A percentile compares a stretch with the other conserved stretches of the same genome.
Evolutionary conservation across 2,888 invertebrate species (phyloP).

Genomic region (Phasia obesa): DNA sequence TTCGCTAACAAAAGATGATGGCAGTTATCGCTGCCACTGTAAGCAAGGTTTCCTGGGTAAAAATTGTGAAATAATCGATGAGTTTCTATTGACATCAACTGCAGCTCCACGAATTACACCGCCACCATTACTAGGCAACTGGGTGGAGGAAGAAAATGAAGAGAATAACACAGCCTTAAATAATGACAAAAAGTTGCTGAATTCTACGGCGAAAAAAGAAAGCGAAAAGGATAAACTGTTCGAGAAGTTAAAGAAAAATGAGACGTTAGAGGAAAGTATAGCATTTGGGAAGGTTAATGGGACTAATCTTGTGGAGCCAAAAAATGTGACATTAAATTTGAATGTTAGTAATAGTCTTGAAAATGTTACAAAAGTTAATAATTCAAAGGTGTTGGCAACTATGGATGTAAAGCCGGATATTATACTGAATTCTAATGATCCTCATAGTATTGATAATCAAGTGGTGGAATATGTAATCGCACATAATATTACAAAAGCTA

Average conservation of each 20-base stretch:
- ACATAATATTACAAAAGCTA: no score
- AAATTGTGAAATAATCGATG: constrained; percentile 86
- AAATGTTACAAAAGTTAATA: not conserved
- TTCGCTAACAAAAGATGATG: constrained; percentile 90
- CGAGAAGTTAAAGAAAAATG: not conserved
- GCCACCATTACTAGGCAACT: constrained; percentile 71
- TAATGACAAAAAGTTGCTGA: constrained; percentile 23
- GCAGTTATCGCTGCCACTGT: constrained; percentile 89
- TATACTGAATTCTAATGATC: not conserved
- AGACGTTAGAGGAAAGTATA: not conserved
- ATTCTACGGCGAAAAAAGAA: not conserved
- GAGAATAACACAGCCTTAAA: not conserved
- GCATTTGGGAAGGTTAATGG: not conserved
- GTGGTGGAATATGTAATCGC: no score
- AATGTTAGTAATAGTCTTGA: not conserved
- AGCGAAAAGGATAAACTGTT: not conserved
- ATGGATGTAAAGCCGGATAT: not conserved
- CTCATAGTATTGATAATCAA: not conserved
- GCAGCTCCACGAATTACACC: constrained; percentile 79
- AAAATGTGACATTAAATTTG: not conserved
- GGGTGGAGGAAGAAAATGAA: constrained; percentile 4
- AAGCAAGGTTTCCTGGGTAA: constrained; percentile 89
- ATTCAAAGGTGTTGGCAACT: not conserved
- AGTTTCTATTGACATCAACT: constrained; percentile 79
- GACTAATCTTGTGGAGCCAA: no score